Conservation (phyloP, 2,797 vertebrate species). For the Simalia tracyae region DNA sequence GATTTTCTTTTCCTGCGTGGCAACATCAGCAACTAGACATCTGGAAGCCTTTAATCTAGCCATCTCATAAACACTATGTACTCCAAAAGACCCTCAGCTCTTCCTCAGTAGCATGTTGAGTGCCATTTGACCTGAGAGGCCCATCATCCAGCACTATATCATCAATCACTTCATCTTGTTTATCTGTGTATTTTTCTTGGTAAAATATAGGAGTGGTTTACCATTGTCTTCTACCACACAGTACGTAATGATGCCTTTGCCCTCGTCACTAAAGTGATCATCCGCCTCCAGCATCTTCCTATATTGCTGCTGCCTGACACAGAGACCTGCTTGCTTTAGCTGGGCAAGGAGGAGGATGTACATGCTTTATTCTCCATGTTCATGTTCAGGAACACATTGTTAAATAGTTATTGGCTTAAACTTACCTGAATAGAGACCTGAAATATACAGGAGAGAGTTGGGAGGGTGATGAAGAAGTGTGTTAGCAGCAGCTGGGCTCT, state of each 20-base stretch:
- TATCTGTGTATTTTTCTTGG: background rate
- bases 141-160: background rate
- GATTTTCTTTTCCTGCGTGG: too few relatives aligned
- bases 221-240: background rate
- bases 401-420: background rate
- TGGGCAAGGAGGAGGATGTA: background rate
- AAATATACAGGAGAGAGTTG: background rate
- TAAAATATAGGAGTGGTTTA: background rate
- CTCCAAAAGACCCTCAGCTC: background rate
- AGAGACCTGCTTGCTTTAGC: too few relatives aligned
- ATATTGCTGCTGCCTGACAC: too few relatives aligned
- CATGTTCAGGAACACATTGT: background rate
- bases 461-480: background rate
- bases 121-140: background rate
- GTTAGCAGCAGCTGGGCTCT: background rate
- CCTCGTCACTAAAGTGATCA: background rate
- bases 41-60: too few relatives aligned
- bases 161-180: background rate
- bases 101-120: background rate
- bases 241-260: background rate
- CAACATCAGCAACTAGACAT: too few relatives aligned
- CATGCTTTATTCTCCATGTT: background rate
- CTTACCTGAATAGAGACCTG: background rate
- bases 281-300: background rate
- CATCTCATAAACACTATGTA: too few relatives aligned